Conservation (phyloP, 2,113 vertebrate species). For the Gymnarchus niloticus region DNA sequence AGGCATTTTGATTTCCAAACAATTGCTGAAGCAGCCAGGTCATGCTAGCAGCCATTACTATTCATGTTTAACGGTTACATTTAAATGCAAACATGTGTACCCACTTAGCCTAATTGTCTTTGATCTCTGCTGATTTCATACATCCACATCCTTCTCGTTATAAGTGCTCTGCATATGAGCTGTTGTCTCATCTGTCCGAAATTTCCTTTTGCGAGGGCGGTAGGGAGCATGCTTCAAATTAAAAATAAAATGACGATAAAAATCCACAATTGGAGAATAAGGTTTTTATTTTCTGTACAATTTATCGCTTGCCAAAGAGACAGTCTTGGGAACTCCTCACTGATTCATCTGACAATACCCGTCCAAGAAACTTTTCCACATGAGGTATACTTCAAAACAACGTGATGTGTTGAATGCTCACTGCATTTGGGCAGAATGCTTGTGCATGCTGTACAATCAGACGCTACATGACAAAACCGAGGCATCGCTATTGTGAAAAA, state of each 20-base stretch:
- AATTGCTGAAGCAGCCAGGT: neutral
- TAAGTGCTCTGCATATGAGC: neutral
- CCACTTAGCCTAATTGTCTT: conserved; percentile 17
- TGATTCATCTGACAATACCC: neutral
- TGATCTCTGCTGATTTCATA: conserved; percentile 15
- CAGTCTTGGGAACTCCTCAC: neutral
- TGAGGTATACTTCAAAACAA: neutral
- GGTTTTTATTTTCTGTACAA: neutral
- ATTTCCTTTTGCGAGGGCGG: neutral
- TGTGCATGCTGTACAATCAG: neutral
- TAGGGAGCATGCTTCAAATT: neutral
- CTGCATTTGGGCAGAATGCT: neutral
- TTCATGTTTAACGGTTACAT: conserved; percentile 5
- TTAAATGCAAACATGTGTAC: conserved; percentile 9
- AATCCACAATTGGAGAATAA: neutral
- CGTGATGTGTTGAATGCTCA: neutral
- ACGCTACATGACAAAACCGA: no score
- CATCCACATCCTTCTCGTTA: neutral
- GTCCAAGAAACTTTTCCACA: no score
- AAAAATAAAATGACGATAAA: neutral
- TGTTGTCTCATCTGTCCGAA: neutral
- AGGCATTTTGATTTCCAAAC: neutral
- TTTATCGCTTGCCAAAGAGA: neutral
- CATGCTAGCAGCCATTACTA: conserved; percentile 7
- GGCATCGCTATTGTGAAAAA: neutral